These are phyloP conservation scores for Drosophila parvula DNA, from an alignment of 1,140 invertebrate genomes.

Conservation along the genomic window DNA sequence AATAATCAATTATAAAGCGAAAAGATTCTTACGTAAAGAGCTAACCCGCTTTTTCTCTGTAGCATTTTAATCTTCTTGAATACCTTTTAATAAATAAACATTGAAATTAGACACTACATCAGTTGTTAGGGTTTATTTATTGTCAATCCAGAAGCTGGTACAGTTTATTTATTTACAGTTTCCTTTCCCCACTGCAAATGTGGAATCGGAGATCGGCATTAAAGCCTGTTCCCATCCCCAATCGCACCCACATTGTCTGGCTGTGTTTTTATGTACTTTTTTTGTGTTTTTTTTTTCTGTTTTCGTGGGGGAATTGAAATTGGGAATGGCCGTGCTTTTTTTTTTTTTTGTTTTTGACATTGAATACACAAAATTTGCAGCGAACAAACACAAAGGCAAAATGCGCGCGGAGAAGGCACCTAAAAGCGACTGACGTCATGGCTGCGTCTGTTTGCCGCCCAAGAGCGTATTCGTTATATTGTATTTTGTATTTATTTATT, in stretches of 20 bases:
- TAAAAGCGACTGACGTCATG: slow-evolving; percentile 37
- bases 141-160: neutral
- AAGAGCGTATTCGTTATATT: slow-evolving; percentile 45
- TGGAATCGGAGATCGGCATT: neutral
- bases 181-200: neutral
- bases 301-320: slow-evolving; percentile 3
- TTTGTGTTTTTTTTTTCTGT: neutral
- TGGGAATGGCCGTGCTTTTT: slow-evolving; percentile 20
- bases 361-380: slow-evolving; percentile 72
- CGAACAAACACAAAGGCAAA: slow-evolving; percentile 35
- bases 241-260: slow-evolving; percentile 24
- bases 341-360: slow-evolving; percentile 54
- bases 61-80: no score
- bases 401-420: slow-evolving; percentile 44
- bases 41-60: no score
- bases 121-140: neutral
- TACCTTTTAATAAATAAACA: no score
- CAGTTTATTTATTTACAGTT: neutral
- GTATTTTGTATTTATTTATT: slow-evolving; percentile 46
- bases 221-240: slow-evolving; percentile 17
- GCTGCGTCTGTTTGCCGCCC: slow-evolving; percentile 47
- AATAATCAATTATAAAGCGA: neutral
- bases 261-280: neutral
- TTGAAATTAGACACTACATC: neutral
- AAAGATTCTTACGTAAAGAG: neutral